phyloP scores from a whole-genome alignment of 2,888 invertebrate genomes.

The Tiliacea aurago region DNA sequence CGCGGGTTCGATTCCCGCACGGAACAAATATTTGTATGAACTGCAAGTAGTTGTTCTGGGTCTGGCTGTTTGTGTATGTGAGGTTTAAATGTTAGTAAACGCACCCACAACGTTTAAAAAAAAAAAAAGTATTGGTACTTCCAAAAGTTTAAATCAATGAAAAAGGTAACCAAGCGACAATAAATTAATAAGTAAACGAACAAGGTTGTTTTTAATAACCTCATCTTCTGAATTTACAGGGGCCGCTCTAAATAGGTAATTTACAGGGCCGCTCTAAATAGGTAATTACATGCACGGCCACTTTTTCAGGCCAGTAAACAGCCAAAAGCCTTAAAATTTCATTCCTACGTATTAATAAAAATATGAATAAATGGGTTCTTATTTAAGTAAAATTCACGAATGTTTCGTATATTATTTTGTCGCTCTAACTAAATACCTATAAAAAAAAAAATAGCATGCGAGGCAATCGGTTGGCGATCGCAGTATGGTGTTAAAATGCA shows the following conservation, averaged over 20 bases:
- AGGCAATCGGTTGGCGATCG: too few relatives aligned
- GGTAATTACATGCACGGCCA: constrained; percentile 59
- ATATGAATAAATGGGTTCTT: constrained; percentile 48
- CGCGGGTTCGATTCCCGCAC: too few relatives aligned
- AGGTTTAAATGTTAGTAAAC: too few relatives aligned
- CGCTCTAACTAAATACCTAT: background rate
- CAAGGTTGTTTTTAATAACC: constrained; percentile 44
- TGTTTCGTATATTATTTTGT: background rate
- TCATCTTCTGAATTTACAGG: constrained; percentile 50
- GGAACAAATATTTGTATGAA: too few relatives aligned
- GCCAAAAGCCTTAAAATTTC: constrained; percentile 30
- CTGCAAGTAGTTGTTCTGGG: too few relatives aligned
- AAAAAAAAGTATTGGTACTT: background rate
- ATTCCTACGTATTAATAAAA: constrained; percentile 39
- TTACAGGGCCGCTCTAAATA: constrained; percentile 41
- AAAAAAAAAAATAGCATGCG: background rate
- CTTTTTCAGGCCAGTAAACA: constrained; percentile 41
- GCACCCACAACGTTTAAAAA: too few relatives aligned
- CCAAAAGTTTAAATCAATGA: constrained; percentile 7
- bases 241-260: too few relatives aligned
- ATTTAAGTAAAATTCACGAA: constrained; percentile 30
- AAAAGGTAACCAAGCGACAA: constrained; percentile 26
- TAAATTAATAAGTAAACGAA: constrained; percentile 43
- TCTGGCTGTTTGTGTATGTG: too few relatives aligned
- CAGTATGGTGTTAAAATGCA: too few relatives aligned